phyloP scores from a whole-genome alignment of 1,140 invertebrate genomes.

The Protaetia brevitarsis region DNA sequence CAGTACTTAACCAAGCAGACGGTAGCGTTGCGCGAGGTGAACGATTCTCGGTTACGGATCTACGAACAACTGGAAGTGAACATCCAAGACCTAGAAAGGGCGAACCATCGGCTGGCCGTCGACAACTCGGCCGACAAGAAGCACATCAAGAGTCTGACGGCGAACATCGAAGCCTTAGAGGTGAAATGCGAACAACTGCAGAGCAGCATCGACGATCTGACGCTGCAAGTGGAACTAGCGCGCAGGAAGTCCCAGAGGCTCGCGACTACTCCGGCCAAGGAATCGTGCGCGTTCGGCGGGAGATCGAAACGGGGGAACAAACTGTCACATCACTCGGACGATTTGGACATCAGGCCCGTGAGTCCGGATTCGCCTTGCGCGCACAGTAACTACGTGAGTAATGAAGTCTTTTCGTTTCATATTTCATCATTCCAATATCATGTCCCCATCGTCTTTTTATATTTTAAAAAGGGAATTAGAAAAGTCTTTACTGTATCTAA shows the following conservation, averaged over 20 bases:
- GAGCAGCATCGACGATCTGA: slow-evolving; percentile 70
- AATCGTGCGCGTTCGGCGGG: neutral
- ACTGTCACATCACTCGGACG: slow-evolving; percentile 24
- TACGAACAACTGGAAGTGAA: slow-evolving; percentile 92
- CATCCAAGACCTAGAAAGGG: slow-evolving; percentile 85
- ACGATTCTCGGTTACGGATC: slow-evolving; percentile 83
- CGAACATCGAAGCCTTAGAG: slow-evolving; percentile 75
- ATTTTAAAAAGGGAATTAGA: too few relatives aligned
- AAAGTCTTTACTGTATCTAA: too few relatives aligned
- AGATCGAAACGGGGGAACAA: slow-evolving; percentile 5
- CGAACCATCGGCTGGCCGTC: slow-evolving; percentile 76
- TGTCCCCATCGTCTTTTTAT: neutral
- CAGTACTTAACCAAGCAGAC: slow-evolving; percentile 91
- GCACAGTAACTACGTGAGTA: slow-evolving; percentile 27
- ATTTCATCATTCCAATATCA: too few relatives aligned
- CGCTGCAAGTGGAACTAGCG: slow-evolving; percentile 54
- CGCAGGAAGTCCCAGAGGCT: slow-evolving; percentile 49
- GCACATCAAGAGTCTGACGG: slow-evolving; percentile 74
- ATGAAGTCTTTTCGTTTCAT: neutral
- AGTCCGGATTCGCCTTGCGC: slow-evolving; percentile 15
- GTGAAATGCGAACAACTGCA: slow-evolving; percentile 77
- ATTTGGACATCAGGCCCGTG: slow-evolving; percentile 21
- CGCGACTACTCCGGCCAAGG: neutral
- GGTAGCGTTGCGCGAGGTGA: slow-evolving; percentile 83
- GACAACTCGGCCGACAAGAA: slow-evolving; percentile 84